These are phyloP conservation scores for Anabacerthia variegaticeps DNA, from an alignment of 2,797 vertebrate genomes.

Conservation along the genomic window DNA sequence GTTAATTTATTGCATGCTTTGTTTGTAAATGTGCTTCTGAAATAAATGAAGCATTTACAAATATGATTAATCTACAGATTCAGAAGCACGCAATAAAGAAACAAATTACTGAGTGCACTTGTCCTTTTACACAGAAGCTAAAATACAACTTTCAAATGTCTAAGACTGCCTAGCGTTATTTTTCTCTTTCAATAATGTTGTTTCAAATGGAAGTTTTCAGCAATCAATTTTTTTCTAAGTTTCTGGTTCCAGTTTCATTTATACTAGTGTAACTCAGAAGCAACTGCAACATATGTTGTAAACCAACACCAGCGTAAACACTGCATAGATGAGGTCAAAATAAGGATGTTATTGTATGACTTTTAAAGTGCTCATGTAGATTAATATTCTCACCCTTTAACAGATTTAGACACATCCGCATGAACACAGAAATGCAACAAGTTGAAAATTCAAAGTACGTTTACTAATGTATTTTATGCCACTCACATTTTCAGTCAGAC, in stretches of 20 bases:
- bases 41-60: slow-evolving; percentile 70
- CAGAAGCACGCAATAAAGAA: slow-evolving; percentile 45
- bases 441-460: slow-evolving; percentile 68
- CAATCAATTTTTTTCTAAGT: slow-evolving; percentile 20
- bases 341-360: slow-evolving; percentile 30
- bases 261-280: slow-evolving; percentile 10
- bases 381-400: slow-evolving; percentile 39
- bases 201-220: slow-evolving; percentile 48
- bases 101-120: slow-evolving; percentile 55
- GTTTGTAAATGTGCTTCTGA: slow-evolving; percentile 67
- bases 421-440: slow-evolving; percentile 58
- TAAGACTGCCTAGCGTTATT: slow-evolving; percentile 10
- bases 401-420: slow-evolving; percentile 42
- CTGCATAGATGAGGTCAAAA: slow-evolving; percentile 13
- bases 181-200: slow-evolving; percentile 22
- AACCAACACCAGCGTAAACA: slow-evolving; percentile 30
- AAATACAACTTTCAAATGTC: slow-evolving; percentile 51
- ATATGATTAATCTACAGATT: slow-evolving; percentile 69
- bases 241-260: slow-evolving; percentile 33
- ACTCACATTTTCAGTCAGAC: slow-evolving; percentile 76
- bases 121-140: slow-evolving; percentile 37
- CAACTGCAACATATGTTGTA: slow-evolving; percentile 37
- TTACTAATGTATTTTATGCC: slow-evolving; percentile 65
- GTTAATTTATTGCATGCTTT: slow-evolving; percentile 60
- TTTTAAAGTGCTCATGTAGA: slow-evolving; percentile 21